These are phyloP conservation scores for Tanytarsus gracilentus DNA, from an alignment of 2,888 invertebrate species.

Conservation along the genomic window DNA sequence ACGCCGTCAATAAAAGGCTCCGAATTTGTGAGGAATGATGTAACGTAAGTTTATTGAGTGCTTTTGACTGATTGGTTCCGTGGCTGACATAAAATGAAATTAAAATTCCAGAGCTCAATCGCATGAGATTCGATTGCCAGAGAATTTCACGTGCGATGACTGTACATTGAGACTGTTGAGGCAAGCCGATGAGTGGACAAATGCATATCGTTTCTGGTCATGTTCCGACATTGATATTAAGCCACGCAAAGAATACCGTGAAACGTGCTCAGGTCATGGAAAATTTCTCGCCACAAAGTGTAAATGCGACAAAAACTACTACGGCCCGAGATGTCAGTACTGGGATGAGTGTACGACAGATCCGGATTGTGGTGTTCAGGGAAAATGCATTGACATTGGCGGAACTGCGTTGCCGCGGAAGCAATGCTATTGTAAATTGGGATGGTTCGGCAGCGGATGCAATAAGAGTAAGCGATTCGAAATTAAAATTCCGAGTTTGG, in stretches of 20 bases:
- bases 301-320: constrained; percentile 71
- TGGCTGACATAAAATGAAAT: constrained; percentile 2
- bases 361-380: constrained; percentile 76
- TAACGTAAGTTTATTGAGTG: constrained; percentile 60
- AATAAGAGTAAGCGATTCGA: constrained; percentile 56
- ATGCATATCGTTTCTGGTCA: constrained; percentile 84
- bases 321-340: constrained; percentile 78
- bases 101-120: constrained; percentile 59
- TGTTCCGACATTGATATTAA: constrained; percentile 89
- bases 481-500: constrained; percentile 4
- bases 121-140: constrained; percentile 70
- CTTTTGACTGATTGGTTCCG: background rate
- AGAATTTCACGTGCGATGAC: constrained; percentile 73
- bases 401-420: constrained; percentile 71
- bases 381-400: constrained; percentile 72
- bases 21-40: constrained; percentile 72
- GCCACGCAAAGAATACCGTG: constrained; percentile 62
- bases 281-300: constrained; percentile 67
- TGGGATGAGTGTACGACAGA: constrained; percentile 78
- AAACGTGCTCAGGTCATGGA: constrained; percentile 79
- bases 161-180: constrained; percentile 83
- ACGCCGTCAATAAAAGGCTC: constrained; percentile 73
- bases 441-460: constrained; percentile 80
- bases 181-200: constrained; percentile 85
- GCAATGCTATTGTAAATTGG: constrained; percentile 84